Percentiles rank a stretch among this genome's conserved stretches.
phyloP scores from a whole-genome alignment of 2,113 vertebrate genomes.

The Phalacrocorax pelagicus region DNA sequence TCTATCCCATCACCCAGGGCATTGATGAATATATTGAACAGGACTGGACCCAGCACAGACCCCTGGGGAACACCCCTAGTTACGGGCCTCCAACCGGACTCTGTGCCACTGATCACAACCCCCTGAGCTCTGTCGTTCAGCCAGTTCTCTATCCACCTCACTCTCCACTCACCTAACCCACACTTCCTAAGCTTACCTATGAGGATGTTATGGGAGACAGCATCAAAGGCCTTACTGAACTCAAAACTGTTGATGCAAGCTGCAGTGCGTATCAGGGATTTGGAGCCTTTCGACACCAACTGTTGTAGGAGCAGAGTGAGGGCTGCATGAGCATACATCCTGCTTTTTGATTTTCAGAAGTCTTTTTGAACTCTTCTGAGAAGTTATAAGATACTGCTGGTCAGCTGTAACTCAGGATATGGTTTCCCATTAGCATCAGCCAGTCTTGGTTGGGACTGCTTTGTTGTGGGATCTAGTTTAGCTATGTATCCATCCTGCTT shows the following conservation, averaged over 20 bases:
- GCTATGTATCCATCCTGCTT: neutral
- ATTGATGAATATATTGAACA: too few species aligned
- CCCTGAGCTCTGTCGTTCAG: too few species aligned
- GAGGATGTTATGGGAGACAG: too few species aligned
- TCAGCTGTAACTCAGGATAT: neutral
- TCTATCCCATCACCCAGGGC: too few species aligned
- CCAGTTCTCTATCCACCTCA: too few species aligned
- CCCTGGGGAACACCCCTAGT: too few species aligned
- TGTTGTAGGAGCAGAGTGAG: neutral
- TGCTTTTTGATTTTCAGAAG: neutral
- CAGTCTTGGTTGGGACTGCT: neutral
- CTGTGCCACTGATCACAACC: too few species aligned
- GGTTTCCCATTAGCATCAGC: neutral
- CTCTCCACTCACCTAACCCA: too few species aligned
- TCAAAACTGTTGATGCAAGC: neutral
- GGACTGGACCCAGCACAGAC: too few species aligned
- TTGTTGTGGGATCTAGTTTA: neutral
- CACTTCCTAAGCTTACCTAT: too few species aligned
- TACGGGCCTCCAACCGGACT: too few species aligned
- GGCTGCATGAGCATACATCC: neutral
- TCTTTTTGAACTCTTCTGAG: neutral
- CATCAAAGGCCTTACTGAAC: too few species aligned
- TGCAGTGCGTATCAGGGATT: fast-evolving
- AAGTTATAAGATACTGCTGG: neutral
- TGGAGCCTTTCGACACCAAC: neutral